Evolutionary conservation across 1,140 invertebrate genomes (phyloP).

Genomic region (Papilio glaucus): DNA sequence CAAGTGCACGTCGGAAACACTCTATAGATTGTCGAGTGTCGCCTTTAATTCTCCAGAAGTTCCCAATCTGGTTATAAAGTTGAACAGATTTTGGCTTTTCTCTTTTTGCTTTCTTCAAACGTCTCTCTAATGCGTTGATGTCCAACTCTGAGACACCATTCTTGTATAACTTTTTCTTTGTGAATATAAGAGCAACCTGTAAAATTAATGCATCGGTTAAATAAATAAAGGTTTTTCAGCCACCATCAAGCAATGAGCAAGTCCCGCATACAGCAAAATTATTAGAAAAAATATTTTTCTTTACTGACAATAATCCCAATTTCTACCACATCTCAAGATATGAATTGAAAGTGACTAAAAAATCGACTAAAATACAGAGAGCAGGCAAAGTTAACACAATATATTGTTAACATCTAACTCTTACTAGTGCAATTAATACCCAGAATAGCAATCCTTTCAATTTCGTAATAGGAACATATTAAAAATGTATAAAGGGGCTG

Average conservation of each 20-base stretch:
- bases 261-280: not conserved
- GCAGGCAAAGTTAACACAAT: too few relatives aligned
- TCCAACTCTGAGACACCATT: constrained; percentile 89
- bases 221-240: constrained; percentile 11
- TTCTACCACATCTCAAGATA: too few relatives aligned
- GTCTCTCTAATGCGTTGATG: constrained; percentile 89
- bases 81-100: constrained; percentile 95
- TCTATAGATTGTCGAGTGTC: constrained; percentile 93
- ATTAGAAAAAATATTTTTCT: too few relatives aligned
- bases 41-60: constrained; percentile 94
- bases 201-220: constrained; percentile 35
- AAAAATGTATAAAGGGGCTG: too few relatives aligned
- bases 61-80: constrained; percentile 94
- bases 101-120: constrained; percentile 91
- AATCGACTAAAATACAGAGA: too few relatives aligned
- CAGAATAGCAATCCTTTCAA: too few relatives aligned
- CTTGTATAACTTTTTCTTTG: constrained; percentile 86
- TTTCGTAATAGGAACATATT: too few relatives aligned
- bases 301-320: too few relatives aligned
- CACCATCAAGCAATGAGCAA: not conserved
- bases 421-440: too few relatives aligned
- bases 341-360: too few relatives aligned
- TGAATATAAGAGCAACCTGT: constrained; percentile 90
- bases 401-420: too few relatives aligned
- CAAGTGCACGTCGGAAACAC: constrained; percentile 92